Percentiles rank a stretch among this genome's conserved stretches.
Conservation (phyloP, 2,888 invertebrate species). For the Congeria kusceri region DNA sequence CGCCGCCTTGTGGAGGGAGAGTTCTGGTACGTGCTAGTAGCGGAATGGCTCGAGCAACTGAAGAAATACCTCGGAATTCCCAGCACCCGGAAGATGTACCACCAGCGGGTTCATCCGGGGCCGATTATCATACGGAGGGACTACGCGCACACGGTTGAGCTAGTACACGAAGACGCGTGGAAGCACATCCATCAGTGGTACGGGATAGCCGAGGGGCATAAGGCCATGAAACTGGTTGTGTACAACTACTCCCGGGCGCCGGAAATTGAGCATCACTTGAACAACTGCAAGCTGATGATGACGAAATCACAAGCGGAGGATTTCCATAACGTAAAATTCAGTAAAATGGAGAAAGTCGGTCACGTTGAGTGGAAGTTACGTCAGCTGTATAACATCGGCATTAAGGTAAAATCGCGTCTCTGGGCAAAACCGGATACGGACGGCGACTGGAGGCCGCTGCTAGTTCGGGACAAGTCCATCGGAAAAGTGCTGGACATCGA, state of each 20-base stretch:
- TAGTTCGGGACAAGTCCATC: slow-evolving; percentile 77
- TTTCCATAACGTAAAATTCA: slow-evolving; percentile 80
- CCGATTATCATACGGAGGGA: slow-evolving; percentile 78
- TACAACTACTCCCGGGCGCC: slow-evolving; percentile 78
- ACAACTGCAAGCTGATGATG: slow-evolving; percentile 80
- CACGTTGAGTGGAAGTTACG: slow-evolving; percentile 80
- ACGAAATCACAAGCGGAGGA: slow-evolving; percentile 76
- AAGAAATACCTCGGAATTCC: slow-evolving; percentile 79
- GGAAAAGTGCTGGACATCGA: slow-evolving; percentile 79
- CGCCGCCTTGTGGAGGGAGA: slow-evolving; percentile 78
- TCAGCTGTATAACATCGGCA: slow-evolving; percentile 73
- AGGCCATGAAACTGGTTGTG: slow-evolving; percentile 80
- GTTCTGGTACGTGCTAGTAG: slow-evolving; percentile 81
- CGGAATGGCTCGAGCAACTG: slow-evolving; percentile 81
- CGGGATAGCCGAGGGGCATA: slow-evolving; percentile 81
- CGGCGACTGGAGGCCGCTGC: slow-evolving; percentile 78
- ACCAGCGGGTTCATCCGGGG: slow-evolving; percentile 78
- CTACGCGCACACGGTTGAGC: slow-evolving; percentile 80
- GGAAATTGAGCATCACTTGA: slow-evolving; percentile 82
- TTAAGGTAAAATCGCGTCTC: slow-evolving; percentile 69
- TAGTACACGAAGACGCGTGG: slow-evolving; percentile 82
- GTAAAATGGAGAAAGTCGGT: slow-evolving; percentile 82
- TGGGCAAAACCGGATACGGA: slow-evolving; percentile 81
- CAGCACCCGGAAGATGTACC: slow-evolving; percentile 78
- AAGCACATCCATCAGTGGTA: slow-evolving; percentile 80